A percentile compares a stretch with the other conserved stretches of the same genome.
Evolutionary conservation across 2,113 vertebrate species (phyloP).

Genomic region (Formicarius rufipectus): DNA sequence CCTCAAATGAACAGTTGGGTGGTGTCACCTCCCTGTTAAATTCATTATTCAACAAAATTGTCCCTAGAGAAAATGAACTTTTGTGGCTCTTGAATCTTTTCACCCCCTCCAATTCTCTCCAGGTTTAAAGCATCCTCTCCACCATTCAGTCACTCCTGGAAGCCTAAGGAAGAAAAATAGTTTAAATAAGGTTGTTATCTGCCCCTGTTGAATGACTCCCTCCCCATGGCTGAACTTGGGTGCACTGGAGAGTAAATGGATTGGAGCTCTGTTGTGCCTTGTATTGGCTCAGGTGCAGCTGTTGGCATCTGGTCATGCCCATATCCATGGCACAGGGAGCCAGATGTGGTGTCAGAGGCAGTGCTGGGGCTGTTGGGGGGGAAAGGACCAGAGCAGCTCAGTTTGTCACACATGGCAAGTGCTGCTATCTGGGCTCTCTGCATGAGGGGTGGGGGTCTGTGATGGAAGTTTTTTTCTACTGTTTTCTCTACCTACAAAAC

Average conservation of each 20-base stretch:
- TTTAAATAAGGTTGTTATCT: not conserved
- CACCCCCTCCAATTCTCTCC: not conserved
- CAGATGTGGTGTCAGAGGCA: not conserved
- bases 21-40: not conserved
- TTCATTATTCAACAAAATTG: not conserved
- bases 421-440: not conserved
- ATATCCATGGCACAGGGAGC: not conserved
- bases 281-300: not conserved
- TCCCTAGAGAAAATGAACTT: not conserved
- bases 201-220: too few relatives aligned
- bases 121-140: not conserved
- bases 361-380: not conserved
- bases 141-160: not conserved
- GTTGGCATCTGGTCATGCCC: not conserved
- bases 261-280: not conserved
- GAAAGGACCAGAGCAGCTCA: not conserved
- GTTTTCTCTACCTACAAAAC: too few relatives aligned
- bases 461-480: not conserved
- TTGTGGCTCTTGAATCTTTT: not conserved
- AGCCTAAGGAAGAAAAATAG: not conserved
- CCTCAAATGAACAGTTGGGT: not conserved
- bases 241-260: not conserved
- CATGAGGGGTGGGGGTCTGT: not conserved
- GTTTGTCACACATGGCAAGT: not conserved
- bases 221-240: not conserved